Conservation (phyloP, 2,888 invertebrate species). For the Apotomis turbidana region DNA sequence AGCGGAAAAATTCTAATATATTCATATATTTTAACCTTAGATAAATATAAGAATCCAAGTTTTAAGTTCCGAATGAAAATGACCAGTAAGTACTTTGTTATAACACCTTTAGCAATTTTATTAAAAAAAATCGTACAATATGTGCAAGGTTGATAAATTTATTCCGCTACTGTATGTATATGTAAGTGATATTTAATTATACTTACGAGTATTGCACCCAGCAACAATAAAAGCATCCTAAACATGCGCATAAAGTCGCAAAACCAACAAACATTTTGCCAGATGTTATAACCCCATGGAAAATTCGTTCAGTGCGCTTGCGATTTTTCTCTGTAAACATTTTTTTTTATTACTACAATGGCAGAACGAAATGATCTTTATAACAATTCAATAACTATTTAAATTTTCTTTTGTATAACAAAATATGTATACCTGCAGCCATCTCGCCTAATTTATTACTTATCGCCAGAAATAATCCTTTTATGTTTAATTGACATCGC, state of each 20-base stretch:
- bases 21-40: background rate
- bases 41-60: too few species aligned
- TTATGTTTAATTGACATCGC: constrained; percentile 60
- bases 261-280: constrained; percentile 28
- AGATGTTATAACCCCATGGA: constrained; percentile 21
- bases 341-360: too few species aligned
- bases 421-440: constrained; percentile 6
- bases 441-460: constrained; percentile 16
- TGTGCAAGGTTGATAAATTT: too few species aligned
- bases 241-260: constrained; percentile 19
- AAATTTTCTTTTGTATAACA: too few species aligned
- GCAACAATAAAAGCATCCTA: constrained; percentile 26
- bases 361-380: background rate
- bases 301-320: constrained; percentile 29
- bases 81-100: too few species aligned
- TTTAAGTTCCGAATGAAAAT: too few species aligned
- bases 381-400: background rate
- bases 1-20: background rate
- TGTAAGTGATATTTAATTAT: background rate
- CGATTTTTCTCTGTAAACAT: constrained; percentile 30
- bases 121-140: too few species aligned
- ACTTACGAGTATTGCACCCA: constrained; percentile 38
- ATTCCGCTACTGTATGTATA: background rate
- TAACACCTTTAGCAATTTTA: too few species aligned
- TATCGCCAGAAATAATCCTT: constrained; percentile 49